Percentiles rank a stretch among this genome's conserved stretches.
These are phyloP conservation scores for Uromys caudimaculatus DNA, from an alignment of 2,797 vertebrate species.

Conservation along the genomic window DNA sequence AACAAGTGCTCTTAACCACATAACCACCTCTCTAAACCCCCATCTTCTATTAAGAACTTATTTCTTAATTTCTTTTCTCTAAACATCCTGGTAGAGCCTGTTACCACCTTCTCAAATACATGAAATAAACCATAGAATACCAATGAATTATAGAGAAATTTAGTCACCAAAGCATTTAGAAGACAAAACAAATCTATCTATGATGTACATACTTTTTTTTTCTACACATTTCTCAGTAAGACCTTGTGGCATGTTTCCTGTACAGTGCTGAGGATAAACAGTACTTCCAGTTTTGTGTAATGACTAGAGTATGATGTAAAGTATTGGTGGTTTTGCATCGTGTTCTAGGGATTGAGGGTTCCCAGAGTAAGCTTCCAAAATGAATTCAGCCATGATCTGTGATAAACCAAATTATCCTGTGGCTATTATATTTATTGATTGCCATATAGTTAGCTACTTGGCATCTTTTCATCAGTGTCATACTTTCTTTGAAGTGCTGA, in stretches of 20 bases:
- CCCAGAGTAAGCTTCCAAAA: neutral
- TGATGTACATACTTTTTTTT: neutral
- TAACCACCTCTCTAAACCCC: neutral
- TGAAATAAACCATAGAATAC: neutral
- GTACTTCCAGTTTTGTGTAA: neutral
- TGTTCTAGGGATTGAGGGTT: neutral
- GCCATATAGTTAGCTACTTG: neutral
- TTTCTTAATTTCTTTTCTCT: neutral
- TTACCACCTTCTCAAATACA: neutral
- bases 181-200: neutral
- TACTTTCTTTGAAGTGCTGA: neutral
- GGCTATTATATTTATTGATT: neutral
- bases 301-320: neutral
- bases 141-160: neutral
- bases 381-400: neutral
- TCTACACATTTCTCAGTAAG: neutral
- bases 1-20: neutral
- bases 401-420: conserved; percentile 1
- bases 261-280: neutral
- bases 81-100: neutral
- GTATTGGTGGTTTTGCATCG: neutral
- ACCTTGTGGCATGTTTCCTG: neutral
- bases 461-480: neutral
- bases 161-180: neutral
- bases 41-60: neutral